These are phyloP conservation scores for Drosophila dunni DNA, from an alignment of 1,140 invertebrate species.

Conservation along the genomic window DNA sequence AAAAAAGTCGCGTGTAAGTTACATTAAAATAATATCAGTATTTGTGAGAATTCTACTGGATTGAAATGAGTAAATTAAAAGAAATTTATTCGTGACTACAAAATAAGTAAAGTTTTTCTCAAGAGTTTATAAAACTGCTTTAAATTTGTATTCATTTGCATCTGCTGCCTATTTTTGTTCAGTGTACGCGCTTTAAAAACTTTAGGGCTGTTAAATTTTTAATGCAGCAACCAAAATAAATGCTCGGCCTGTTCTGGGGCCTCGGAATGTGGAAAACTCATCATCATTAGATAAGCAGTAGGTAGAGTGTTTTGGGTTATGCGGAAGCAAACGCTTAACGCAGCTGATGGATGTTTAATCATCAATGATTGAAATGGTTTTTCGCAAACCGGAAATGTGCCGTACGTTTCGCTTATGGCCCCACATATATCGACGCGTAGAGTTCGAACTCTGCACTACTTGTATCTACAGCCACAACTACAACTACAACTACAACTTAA, in stretches of 20 bases:
- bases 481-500: conserved; percentile 17
- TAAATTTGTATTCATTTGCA: no score
- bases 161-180: no score
- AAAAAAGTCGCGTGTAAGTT: no score
- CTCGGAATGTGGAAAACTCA: conserved; percentile 24
- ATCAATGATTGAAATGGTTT: conserved; percentile 76
- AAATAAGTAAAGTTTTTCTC: no score
- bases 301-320: conserved; percentile 4
- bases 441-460: background rate
- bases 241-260: conserved; percentile 49
- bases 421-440: conserved; percentile 24
- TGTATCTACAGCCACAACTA: conserved; percentile 30
- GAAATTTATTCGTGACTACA: no score
- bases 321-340: conserved; percentile 43
- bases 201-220: conserved; percentile 69
- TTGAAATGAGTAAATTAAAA: no score
- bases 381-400: conserved; percentile 57
- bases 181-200: conserved; percentile 28
- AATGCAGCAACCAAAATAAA: conserved; percentile 74
- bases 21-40: no score
- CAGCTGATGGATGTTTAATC: conserved; percentile 72
- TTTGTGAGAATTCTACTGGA: no score
- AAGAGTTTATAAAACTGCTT: no score
- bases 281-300: conserved; percentile 21
- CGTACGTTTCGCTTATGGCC: conserved; percentile 61